A percentile compares a stretch with the other conserved stretches of the same genome.
Conservation (phyloP, 1,140 invertebrate genomes). For the Pseudoatta argentina region DNA sequence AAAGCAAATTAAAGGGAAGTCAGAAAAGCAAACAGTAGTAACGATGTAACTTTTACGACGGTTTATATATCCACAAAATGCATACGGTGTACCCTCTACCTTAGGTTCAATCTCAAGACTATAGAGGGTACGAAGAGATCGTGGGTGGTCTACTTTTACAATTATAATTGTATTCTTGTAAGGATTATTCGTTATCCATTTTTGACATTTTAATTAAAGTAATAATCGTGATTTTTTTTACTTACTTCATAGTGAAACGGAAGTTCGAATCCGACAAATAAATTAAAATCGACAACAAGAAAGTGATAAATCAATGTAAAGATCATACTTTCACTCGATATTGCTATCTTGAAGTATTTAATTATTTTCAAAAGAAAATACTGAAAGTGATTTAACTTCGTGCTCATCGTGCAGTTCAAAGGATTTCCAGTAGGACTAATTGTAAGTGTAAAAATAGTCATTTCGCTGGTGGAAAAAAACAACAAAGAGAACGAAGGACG, state of each 20-base stretch:
- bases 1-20: background rate
- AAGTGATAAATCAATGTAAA: background rate
- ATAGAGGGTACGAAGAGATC: background rate
- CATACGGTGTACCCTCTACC: too few relatives aligned
- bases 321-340: background rate
- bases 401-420: background rate
- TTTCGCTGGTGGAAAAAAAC: background rate
- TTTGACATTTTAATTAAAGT: background rate
- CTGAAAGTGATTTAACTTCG: background rate
- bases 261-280: background rate
- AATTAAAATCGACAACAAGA: background rate
- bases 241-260: background rate
- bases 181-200: constrained; percentile 3
- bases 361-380: background rate
- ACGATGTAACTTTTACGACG: constrained; percentile 24
- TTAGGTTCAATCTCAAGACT: background rate
- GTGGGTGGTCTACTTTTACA: background rate
- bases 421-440: background rate
- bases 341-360: background rate
- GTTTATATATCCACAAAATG: constrained; percentile 25
- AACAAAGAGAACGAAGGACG: constrained; percentile 6
- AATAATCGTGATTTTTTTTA: background rate
- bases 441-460: constrained; percentile 21
- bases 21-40: constrained; percentile 20
- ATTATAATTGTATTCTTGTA: background rate